Percentiles rank a stretch among this genome's conserved stretches.
phyloP scores from a whole-genome alignment of 2,888 invertebrate species.

The Tetrapedia diversipes region DNA sequence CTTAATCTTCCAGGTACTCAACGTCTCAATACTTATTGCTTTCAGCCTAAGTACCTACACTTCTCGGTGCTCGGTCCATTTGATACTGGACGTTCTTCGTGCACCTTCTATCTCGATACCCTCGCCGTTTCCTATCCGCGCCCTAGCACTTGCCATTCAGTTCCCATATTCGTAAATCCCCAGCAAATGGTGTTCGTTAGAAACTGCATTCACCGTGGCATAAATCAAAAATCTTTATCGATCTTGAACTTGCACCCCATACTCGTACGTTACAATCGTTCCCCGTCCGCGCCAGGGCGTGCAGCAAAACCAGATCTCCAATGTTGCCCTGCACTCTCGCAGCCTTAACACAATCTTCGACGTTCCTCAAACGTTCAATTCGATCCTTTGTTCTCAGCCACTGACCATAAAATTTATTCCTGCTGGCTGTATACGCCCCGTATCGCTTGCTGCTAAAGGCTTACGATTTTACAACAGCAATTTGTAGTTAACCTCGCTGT shows the following conservation, averaged over 20 bases:
- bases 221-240: conserved; percentile 24
- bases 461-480: conserved; percentile 27
- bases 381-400: conserved; percentile 39
- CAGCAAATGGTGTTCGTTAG: conserved; percentile 22
- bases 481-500: conserved; percentile 14
- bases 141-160: not conserved
- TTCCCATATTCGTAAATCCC: conserved; percentile 10
- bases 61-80: not conserved
- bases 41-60: too few species aligned
- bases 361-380: conserved; percentile 35
- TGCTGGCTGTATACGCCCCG: conserved; percentile 14
- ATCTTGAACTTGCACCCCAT: conserved; percentile 23
- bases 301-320: conserved; percentile 23
- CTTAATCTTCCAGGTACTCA: too few species aligned
- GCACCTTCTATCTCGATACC: not conserved
- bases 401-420: conserved; percentile 41
- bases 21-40: too few species aligned
- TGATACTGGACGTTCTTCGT: not conserved
- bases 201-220: not conserved
- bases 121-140: too few species aligned
- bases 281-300: not conserved
- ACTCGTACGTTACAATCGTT: conserved; percentile 27
- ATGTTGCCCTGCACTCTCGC: conserved; percentile 5
- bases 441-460: conserved; percentile 12
- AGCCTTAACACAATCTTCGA: conserved; percentile 26